These are phyloP conservation scores for Mustelus asterias DNA, from an alignment of 2,113 vertebrate species.

Conservation along the genomic window DNA sequence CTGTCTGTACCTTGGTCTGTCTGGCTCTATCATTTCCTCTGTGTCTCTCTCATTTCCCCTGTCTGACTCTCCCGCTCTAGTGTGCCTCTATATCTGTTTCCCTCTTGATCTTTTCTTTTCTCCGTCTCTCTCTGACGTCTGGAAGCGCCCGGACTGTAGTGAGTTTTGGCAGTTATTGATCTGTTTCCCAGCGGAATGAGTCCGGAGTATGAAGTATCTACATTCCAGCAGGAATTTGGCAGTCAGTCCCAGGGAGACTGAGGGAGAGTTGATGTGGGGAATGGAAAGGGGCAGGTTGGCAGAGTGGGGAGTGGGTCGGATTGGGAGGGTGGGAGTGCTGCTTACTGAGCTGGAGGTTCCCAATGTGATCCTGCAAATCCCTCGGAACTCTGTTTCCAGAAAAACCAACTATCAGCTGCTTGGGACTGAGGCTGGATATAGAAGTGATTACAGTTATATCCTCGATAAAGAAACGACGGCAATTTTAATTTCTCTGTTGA, in stretches of 20 bases:
- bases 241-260: background rate
- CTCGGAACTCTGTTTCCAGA: background rate
- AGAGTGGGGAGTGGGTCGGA: too few species aligned
- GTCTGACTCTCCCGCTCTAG: too few species aligned
- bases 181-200: background rate
- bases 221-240: background rate
- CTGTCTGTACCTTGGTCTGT: background rate
- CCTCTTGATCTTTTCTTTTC: background rate
- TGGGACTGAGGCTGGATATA: background rate
- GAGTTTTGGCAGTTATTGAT: background rate
- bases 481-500: constrained; percentile 12
- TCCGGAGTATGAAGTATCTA: background rate
- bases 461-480: background rate
- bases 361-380: background rate
- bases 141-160: background rate
- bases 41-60: too few species aligned
- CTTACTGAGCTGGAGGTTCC: background rate
- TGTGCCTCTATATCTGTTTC: background rate
- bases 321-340: too few species aligned
- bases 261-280: background rate
- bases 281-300: background rate
- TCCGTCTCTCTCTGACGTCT: background rate
- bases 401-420: background rate
- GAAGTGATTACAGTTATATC: background rate
- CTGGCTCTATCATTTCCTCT: too few species aligned